Conservation (phyloP, 2,113 vertebrate genomes). For the Phrynosoma blainvillii region DNA sequence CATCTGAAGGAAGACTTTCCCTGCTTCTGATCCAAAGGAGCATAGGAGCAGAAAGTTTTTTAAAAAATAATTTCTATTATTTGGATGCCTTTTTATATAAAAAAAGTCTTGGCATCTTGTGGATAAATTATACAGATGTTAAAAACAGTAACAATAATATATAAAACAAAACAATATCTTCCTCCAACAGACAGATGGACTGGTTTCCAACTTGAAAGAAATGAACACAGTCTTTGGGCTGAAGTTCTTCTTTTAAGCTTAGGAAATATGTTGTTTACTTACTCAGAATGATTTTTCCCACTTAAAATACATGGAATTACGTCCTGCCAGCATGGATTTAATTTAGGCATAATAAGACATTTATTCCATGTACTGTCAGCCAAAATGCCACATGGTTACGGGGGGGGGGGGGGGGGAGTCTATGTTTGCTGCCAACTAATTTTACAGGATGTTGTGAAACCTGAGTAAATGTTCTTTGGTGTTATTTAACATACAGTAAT, state of each 20-base stretch:
- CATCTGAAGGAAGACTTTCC: too few species aligned
- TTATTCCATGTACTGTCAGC: slow-evolving; percentile 53
- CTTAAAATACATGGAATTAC: slow-evolving; percentile 53
- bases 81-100: too few species aligned
- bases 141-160: too few species aligned
- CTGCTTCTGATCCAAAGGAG: too few species aligned
- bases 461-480: slow-evolving; percentile 35
- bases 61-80: too few species aligned
- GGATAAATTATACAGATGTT: too few species aligned
- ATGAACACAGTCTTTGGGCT: slow-evolving; percentile 21
- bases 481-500: slow-evolving; percentile 27
- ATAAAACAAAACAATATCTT: too few species aligned
- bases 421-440: slow-evolving; percentile 58
- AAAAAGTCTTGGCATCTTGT: too few species aligned
- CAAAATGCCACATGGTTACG: slow-evolving; percentile 55
- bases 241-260: slow-evolving; percentile 48
- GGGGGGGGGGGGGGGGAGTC: slow-evolving; percentile 19
- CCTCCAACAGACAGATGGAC: too few species aligned
- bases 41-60: too few species aligned
- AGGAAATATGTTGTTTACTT: slow-evolving; percentile 38
- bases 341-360: slow-evolving; percentile 61
- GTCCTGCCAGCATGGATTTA: slow-evolving; percentile 50
- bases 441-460: slow-evolving; percentile 38
- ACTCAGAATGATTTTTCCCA: slow-evolving; percentile 13
- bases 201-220: background rate